These are phyloP conservation scores for Erpobdella octoculata DNA, from an alignment of 2,888 invertebrate genomes.

Conservation along the genomic window DNA sequence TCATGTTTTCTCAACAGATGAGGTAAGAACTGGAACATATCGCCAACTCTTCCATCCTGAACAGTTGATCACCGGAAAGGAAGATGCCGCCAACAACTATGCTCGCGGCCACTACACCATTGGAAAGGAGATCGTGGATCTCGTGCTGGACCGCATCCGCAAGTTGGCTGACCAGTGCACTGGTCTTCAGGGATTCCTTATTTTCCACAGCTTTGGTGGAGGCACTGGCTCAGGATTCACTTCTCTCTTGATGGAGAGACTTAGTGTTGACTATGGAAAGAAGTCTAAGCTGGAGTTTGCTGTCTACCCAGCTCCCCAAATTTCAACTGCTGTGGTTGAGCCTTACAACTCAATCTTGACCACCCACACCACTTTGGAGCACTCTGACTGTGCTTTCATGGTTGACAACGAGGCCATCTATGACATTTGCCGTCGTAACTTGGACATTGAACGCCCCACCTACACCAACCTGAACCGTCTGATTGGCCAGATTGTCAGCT, in stretches of 20 bases:
- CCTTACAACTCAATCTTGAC: slow-evolving; percentile 92
- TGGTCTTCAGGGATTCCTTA: slow-evolving; percentile 69
- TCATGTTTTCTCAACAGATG: no score
- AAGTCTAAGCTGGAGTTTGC: slow-evolving; percentile 48
- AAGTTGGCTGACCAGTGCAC: slow-evolving; percentile 66
- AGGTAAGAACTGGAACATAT: slow-evolving; percentile 59
- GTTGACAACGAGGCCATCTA: slow-evolving; percentile 67
- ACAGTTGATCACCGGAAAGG: slow-evolving; percentile 90
- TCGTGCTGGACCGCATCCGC: slow-evolving; percentile 42
- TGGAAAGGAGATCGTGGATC: slow-evolving; percentile 43
- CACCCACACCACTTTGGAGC: slow-evolving; percentile 82
- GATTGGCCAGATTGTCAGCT: slow-evolving; percentile 72
- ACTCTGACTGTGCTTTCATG: slow-evolving; percentile 74
- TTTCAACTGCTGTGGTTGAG: slow-evolving; percentile 82
- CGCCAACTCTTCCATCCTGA: slow-evolving; percentile 93
- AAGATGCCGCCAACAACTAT: slow-evolving; percentile 95
- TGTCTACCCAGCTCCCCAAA: slow-evolving; percentile 48
- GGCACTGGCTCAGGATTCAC: slow-evolving; percentile 84
- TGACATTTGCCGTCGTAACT: slow-evolving; percentile 56
- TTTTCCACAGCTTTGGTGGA: slow-evolving; percentile 80
- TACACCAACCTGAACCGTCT: slow-evolving; percentile 83
- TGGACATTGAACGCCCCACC: slow-evolving; percentile 76
- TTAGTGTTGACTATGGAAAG: slow-evolving; percentile 53
- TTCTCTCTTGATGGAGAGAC: slow-evolving; percentile 73
- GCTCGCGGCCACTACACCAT: slow-evolving; percentile 65